phyloP scores from a whole-genome alignment of 2,888 invertebrate genomes.

The Stictocephala bisonia region DNA sequence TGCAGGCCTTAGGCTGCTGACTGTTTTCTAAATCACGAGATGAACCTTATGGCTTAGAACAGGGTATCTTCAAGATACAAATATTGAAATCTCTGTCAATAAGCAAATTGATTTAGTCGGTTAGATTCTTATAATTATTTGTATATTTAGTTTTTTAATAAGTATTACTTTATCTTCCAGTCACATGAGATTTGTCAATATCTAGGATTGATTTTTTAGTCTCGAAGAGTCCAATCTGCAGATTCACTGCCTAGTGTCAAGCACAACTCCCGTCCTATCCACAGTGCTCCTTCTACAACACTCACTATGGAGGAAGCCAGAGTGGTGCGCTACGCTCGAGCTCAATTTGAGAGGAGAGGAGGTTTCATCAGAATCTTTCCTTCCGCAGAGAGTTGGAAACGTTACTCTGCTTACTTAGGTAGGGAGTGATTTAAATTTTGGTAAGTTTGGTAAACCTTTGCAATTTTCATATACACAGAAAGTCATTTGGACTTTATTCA shows the following conservation, averaged over 20 bases:
- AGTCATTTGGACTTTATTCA: no score
- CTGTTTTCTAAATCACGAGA: no score
- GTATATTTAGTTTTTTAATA: not conserved
- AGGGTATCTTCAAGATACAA: no score
- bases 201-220: no score
- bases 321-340: conserved; percentile 77
- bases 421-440: conserved; percentile 50
- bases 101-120: no score
- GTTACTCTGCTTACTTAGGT: conserved; percentile 83
- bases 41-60: no score
- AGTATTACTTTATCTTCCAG: not conserved
- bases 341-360: conserved; percentile 85
- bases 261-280: conserved; percentile 19
- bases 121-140: not conserved
- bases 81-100: no score
- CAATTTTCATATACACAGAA: no score
- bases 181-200: conserved; percentile 7
- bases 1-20: no score
- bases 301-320: conserved; percentile 83
- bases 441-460: no score
- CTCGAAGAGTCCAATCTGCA: conserved; percentile 79
- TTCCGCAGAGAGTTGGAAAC: conserved; percentile 87
- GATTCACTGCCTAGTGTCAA: conserved; percentile 69
- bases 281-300: conserved; percentile 52
- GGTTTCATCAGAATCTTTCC: conserved; percentile 94